phyloP scores from a whole-genome alignment of 2,888 invertebrate species.

The Sinodicranocentrus sp. region DNA sequence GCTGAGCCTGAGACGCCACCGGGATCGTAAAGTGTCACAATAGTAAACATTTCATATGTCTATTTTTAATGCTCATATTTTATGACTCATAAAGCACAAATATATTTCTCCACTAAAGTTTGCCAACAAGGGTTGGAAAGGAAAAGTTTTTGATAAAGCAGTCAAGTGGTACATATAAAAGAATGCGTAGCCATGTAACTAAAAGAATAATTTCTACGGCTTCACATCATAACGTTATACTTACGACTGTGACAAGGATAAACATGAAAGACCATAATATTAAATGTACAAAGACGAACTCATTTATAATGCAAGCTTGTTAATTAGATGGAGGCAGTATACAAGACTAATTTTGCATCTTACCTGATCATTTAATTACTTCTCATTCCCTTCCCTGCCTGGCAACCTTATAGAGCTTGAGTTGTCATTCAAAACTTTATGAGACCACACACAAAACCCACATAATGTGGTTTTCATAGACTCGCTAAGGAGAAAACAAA shows the following conservation, averaged over 20 bases:
- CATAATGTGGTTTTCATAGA: slow-evolving; percentile 12
- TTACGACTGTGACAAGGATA: too few species aligned
- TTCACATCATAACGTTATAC: too few species aligned
- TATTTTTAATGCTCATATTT: slow-evolving; percentile 7
- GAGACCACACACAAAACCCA: slow-evolving; percentile 33
- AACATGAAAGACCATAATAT: too few species aligned
- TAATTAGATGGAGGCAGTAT: neutral
- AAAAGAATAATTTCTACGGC: too few species aligned
- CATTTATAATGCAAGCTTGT: neutral
- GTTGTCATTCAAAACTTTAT: slow-evolving; percentile 24
- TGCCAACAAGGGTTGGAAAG: too few species aligned
- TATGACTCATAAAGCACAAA: slow-evolving; percentile 37
- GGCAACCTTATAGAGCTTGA: neutral
- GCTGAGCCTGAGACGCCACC: neutral
- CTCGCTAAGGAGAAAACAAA: neutral
- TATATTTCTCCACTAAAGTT: too few species aligned
- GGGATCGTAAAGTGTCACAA: slow-evolving; percentile 6
- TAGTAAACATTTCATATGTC: neutral
- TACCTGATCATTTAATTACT: slow-evolving; percentile 19
- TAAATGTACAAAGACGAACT: neutral
- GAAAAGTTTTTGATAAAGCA: too few species aligned
- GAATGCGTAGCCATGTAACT: too few species aligned
- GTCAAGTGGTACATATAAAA: too few species aligned
- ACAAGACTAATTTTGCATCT: slow-evolving; percentile 4
- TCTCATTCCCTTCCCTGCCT: neutral